Percentiles rank a stretch among this genome's conserved stretches.
Conservation (phyloP, 2,888 invertebrate species). For the Andrena minutula region DNA sequence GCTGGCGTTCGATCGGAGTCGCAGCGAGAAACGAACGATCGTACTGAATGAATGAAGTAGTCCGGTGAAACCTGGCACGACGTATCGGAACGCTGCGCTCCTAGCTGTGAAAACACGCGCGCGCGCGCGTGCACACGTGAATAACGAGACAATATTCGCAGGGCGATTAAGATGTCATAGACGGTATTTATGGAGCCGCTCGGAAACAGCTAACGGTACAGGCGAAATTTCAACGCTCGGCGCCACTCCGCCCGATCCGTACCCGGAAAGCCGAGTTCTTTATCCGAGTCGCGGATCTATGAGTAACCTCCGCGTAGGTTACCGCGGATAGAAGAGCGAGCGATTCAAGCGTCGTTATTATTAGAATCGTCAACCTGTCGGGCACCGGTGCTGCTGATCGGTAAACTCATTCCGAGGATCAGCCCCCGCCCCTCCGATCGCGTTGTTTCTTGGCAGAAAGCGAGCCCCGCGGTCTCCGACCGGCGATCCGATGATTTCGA, state of each 20-base stretch:
- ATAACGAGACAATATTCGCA: slow-evolving; percentile 35
- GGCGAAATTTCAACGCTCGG: slow-evolving; percentile 49
- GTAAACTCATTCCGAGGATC: too few relatives aligned
- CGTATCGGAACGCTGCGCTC: slow-evolving; percentile 18
- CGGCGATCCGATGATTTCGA: slow-evolving; percentile 21
- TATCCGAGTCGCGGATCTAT: slow-evolving; percentile 38
- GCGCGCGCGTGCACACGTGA: slow-evolving; percentile 7
- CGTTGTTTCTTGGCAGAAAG: too few relatives aligned
- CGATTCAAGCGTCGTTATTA: too few relatives aligned
- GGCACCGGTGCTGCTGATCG: too few relatives aligned
- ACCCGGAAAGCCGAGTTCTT: slow-evolving; percentile 36
- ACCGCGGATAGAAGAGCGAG: neutral
- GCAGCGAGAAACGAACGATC: slow-evolving; percentile 10
- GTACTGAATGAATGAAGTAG: slow-evolving; percentile 24
- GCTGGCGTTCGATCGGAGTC: slow-evolving; percentile 9
- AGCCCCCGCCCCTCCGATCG: too few relatives aligned
- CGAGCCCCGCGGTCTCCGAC: neutral
- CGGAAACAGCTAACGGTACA: slow-evolving; percentile 49
- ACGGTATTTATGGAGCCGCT: slow-evolving; percentile 54
- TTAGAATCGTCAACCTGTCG: too few relatives aligned
- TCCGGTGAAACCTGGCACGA: slow-evolving; percentile 12
- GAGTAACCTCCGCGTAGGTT: slow-evolving; percentile 23
- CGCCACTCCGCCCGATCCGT: slow-evolving; percentile 37
- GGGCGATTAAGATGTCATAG: slow-evolving; percentile 49
- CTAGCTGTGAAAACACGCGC: neutral